A percentile compares a stretch with the other conserved stretches of the same genome.
phyloP scores from a whole-genome alignment of 2,888 invertebrate species.

The Machimus rusticus region DNA sequence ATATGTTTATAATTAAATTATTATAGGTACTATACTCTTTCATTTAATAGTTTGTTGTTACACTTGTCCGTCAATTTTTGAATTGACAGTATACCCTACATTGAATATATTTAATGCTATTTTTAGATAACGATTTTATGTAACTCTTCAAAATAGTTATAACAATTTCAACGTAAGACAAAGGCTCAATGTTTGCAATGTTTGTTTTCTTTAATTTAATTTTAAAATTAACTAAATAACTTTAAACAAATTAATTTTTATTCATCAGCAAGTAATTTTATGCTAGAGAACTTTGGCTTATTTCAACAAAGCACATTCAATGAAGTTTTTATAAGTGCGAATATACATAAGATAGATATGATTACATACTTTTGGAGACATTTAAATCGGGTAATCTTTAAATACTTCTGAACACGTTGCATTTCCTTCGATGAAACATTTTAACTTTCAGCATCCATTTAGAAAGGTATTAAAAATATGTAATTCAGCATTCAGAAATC shows the following conservation, averaged over 20 bases:
- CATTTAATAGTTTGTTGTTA: conserved; percentile 1
- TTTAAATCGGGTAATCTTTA: neutral
- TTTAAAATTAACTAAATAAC: neutral
- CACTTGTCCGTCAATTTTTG: neutral
- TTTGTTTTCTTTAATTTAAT: neutral
- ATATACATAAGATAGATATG: neutral
- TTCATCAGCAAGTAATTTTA: neutral
- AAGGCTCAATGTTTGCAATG: neutral
- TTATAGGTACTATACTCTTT: conserved; percentile 24
- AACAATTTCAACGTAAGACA: neutral
- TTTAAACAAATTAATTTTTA: neutral
- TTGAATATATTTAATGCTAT: conserved; percentile 5
- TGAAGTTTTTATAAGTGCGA: neutral
- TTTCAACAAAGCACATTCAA: neutral
- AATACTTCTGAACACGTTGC: neutral
- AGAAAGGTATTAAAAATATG: neutral
- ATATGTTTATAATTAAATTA: conserved; percentile 4
- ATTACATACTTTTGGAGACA: neutral
- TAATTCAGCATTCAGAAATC: neutral
- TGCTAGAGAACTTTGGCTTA: neutral
- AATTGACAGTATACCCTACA: neutral
- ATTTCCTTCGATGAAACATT: neutral
- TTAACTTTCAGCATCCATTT: neutral
- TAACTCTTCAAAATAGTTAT: neutral
- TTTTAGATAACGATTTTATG: neutral